Percentiles rank a stretch among this genome's conserved stretches.
Conservation (phyloP, 2,888 invertebrate species). For the Cryptosula pallasiana region DNA sequence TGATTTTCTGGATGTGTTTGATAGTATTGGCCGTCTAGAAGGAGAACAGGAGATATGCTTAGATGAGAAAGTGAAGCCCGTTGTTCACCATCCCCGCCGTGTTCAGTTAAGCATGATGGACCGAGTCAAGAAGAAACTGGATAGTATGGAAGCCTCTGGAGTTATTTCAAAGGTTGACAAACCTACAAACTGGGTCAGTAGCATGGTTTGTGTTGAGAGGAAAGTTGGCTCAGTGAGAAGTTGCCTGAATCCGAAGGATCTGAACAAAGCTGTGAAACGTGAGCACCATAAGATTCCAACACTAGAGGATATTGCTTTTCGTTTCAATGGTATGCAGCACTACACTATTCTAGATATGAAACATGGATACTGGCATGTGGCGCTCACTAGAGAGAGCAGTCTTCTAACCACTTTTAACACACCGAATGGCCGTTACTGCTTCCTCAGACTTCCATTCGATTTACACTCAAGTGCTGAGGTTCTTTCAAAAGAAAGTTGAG, state of each 20-base stretch:
- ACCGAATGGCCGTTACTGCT: conserved; percentile 27
- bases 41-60: conserved; percentile 26
- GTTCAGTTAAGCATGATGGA: conserved; percentile 26
- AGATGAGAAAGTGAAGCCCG: conserved; percentile 24
- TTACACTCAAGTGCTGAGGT: conserved; percentile 12
- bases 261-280: conserved; percentile 29
- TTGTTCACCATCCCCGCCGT: conserved; percentile 26
- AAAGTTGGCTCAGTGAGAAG: conserved; percentile 28
- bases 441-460: conserved; percentile 1
- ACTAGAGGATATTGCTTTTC: conserved; percentile 25
- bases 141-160: conserved; percentile 27
- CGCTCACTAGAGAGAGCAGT: conserved; percentile 29
- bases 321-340: conserved; percentile 28
- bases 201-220: conserved; percentile 29
- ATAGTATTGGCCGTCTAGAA: conserved; percentile 23
- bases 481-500: conserved; percentile 25
- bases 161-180: conserved; percentile 28
- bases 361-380: conserved; percentile 32
- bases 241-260: conserved; percentile 28
- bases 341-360: conserved; percentile 30
- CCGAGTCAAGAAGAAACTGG: conserved; percentile 25
- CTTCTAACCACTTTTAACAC: conserved; percentile 31
- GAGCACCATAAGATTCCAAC: conserved; percentile 29
- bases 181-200: conserved; percentile 32
- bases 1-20: conserved; percentile 26